Evolutionary conservation across 2,797 vertebrate species (phyloP).

Genomic region (Sorex maritimensis): DNA sequence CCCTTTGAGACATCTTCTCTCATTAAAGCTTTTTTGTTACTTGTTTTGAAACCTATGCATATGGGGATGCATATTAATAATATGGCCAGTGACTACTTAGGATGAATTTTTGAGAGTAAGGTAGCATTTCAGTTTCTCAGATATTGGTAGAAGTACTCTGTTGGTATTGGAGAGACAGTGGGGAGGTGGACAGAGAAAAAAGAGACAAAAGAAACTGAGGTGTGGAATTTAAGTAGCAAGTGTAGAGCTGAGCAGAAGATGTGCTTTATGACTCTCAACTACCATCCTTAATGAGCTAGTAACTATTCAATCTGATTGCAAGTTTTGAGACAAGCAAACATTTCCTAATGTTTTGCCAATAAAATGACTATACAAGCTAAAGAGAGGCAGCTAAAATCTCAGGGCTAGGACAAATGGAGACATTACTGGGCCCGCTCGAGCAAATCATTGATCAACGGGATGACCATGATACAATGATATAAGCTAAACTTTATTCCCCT

Average conservation of each 20-base stretch:
- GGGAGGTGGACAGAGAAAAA: neutral
- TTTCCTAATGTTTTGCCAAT: constrained; percentile 59
- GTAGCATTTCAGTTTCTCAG: neutral
- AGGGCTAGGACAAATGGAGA: too few species aligned
- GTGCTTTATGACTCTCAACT: constrained; percentile 2
- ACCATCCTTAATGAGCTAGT: constrained; percentile 25
- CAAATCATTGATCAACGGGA: too few species aligned
- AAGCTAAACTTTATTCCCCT: constrained; percentile 44
- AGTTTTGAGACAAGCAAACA: constrained; percentile 17
- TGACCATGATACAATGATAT: neutral
- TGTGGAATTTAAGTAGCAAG: constrained; percentile 58
- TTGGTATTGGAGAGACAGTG: neutral
- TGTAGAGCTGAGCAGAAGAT: neutral
- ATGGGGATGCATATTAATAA: neutral
- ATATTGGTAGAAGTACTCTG: neutral
- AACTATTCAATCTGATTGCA: neutral
- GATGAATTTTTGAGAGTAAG: neutral
- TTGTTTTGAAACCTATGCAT: neutral
- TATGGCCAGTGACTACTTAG: neutral
- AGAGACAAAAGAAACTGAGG: constrained; percentile 13
- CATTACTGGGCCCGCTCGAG: too few species aligned
- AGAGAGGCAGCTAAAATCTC: too few species aligned
- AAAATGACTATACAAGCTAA: constrained; percentile 24
- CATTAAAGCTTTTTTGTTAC: too few species aligned
- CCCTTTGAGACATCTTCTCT: too few species aligned